Evolutionary conservation across 2,797 vertebrate genomes (phyloP), one percentile per base, ranked within the genome.

Genomic region (Paramormyrops hopkinsi): DNA sequence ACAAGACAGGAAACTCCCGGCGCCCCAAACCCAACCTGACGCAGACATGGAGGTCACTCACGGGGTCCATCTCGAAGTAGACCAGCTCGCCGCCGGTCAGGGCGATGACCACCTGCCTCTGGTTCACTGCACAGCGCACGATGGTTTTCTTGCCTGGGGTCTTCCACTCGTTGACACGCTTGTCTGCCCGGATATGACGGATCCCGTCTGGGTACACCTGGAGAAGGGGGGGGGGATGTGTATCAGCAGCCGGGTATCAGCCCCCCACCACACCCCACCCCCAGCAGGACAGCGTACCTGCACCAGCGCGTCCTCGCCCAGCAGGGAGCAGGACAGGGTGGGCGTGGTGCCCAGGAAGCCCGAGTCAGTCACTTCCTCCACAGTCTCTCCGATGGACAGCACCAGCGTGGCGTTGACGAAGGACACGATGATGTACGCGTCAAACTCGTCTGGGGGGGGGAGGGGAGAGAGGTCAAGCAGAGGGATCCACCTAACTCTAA

Each of bases 51-150:
- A 2, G 19, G 46, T 84, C 12, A 95, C 96, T 79, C 96, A 99
- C 99, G 3, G 99, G 98, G 93, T 99, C 99, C 99, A 99, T 99
- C 93, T 99, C 98, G 79, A 99, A 99, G 95, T 99, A 99, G 88
- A 99, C 98, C 89, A 99, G 96, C 89, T 99, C 98, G 87, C 98
- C 99, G 91, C 99, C 99, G 0, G 98, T 99, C 90, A 99, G 95
- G 0, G 99, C 99, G 0, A 99, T 99, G 90, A 99, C 98, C 25
- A 99, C 98, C 93, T 99, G 98, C 84, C 99, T 94, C 95, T 99
- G 99, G 94, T 99, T 99, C 91, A 99, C 99, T 0, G 98, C 99
- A 90, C 99, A 99, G 91, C 99, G 98, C 17, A 98, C 98, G 1
- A 99, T 99, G 0, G 98, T 99, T 92, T 99, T 99, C 91, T 99